A percentile compares a stretch with the other conserved stretches of the same genome.
These are phyloP conservation scores for Drosophila vallismaia DNA, from an alignment of 2,888 invertebrate genomes.

Conservation along the genomic window DNA sequence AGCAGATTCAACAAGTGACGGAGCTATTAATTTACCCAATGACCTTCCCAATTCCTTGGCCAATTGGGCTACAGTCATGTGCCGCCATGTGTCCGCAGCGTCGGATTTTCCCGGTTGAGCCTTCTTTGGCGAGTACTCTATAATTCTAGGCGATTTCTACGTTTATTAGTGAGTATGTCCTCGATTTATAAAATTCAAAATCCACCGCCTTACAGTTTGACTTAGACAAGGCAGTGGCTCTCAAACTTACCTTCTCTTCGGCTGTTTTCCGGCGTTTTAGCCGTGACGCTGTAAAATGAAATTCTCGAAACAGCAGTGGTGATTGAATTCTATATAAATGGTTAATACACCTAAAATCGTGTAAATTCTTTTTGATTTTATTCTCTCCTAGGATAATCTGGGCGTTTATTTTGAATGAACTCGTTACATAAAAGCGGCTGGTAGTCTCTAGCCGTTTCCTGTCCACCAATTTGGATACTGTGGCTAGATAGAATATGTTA, in stretches of 20 bases:
- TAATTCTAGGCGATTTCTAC: constrained; percentile 85
- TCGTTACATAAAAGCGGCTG: neutral
- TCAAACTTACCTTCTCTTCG: constrained; percentile 86
- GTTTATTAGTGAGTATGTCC: constrained; percentile 63
- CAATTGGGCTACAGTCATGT: constrained; percentile 92
- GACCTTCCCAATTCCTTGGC: constrained; percentile 87
- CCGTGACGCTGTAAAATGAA: constrained; percentile 75
- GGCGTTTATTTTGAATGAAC: neutral
- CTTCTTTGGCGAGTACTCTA: constrained; percentile 85
- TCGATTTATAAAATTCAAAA: neutral
- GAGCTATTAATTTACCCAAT: constrained; percentile 84
- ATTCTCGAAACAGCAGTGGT: constrained; percentile 9
- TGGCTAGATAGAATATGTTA: neutral
- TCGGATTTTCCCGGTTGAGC: constrained; percentile 52
- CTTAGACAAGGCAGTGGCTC: neutral
- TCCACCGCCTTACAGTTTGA: neutral
- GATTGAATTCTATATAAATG: neutral
- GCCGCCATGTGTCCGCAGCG: constrained; percentile 88
- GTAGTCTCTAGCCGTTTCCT: neutral
- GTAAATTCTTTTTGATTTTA: neutral
- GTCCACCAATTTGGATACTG: neutral
- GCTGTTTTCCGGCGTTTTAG: constrained; percentile 87
- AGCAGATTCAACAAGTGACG: neutral
- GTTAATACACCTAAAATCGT: neutral
- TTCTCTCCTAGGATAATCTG: neutral